Conservation (phyloP, 2,888 invertebrate species). For the Cryptophagus acutangulus region DNA sequence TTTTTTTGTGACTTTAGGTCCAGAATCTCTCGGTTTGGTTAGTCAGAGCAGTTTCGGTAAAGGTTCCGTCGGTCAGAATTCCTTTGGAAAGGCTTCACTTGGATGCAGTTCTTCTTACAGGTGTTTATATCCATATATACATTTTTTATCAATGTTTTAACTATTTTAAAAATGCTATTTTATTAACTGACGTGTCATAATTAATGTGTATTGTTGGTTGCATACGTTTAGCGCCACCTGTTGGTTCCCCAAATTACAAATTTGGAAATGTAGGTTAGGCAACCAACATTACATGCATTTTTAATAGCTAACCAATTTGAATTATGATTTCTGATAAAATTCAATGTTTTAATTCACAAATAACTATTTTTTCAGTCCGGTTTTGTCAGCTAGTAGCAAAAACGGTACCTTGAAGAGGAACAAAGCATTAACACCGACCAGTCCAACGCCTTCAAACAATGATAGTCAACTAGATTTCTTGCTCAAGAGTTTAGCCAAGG, state of each 20-base stretch:
- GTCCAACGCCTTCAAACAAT: constrained; percentile 40
- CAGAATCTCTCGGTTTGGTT: constrained; percentile 37
- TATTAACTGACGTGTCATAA: too few relatives aligned
- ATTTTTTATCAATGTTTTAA: too few relatives aligned
- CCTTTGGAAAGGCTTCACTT: constrained; percentile 50
- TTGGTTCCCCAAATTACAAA: too few relatives aligned
- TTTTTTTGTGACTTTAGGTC: constrained; percentile 33
- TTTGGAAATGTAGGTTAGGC: too few relatives aligned
- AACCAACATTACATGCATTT: too few relatives aligned
- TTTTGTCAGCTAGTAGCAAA: constrained; percentile 45
- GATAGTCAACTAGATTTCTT: constrained; percentile 65
- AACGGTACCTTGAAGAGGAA: constrained; percentile 44
- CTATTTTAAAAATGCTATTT: too few relatives aligned
- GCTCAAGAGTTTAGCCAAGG: constrained; percentile 71
- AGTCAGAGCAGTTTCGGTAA: constrained; percentile 41
- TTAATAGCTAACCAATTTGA: too few relatives aligned
- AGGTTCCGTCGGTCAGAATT: constrained; percentile 37
- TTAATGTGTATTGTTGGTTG: too few relatives aligned
- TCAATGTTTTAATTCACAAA: neutral
- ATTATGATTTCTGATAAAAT: too few relatives aligned
- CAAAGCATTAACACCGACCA: constrained; percentile 31
- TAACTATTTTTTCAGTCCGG: constrained; percentile 44
- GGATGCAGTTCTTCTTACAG: constrained; percentile 46
- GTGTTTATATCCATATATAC: too few relatives aligned
- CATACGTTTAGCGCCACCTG: too few relatives aligned